Percentiles rank a stretch among this genome's conserved stretches.
Evolutionary conservation across 2,113 vertebrate genomes (phyloP).

Genomic region (Poeciliopsis turrubarensis): DNA sequence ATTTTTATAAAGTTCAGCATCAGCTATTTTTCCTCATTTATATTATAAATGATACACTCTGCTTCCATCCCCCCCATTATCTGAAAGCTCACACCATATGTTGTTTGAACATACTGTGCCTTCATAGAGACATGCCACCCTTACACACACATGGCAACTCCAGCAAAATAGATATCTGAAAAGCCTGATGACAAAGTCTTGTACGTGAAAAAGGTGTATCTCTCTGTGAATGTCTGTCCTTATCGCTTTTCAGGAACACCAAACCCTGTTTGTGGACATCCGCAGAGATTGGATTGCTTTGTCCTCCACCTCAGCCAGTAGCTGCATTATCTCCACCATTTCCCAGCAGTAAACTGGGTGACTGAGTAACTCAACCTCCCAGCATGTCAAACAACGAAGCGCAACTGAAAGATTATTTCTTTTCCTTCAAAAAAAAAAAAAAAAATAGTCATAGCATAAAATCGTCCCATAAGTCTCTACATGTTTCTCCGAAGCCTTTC

Average conservation of each 20-base stretch:
- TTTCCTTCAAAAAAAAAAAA: not conserved
- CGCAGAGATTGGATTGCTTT: conserved; percentile 19
- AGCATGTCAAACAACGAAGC: conserved; percentile 18
- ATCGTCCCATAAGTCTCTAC: not conserved
- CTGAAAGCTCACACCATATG: not conserved
- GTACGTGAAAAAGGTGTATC: not conserved
- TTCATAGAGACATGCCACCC: not conserved
- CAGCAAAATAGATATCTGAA: not conserved
- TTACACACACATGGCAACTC: not conserved
- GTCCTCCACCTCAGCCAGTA: conserved; percentile 29
- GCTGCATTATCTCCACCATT: conserved; percentile 28
- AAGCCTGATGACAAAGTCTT: conserved; percentile 7
- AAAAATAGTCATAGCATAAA: not conserved
- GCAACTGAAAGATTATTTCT: not conserved
- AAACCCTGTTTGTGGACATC: conserved; percentile 18
- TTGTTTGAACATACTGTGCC: not conserved
- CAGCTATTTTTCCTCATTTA: not conserved
- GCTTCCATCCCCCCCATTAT: not conserved
- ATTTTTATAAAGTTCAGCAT: conserved; percentile 1
- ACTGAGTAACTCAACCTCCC: conserved; percentile 21
- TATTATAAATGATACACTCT: not conserved
- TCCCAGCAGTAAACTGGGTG: conserved; percentile 10
- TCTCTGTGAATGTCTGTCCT: conserved; percentile 1
- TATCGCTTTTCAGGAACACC: conserved; percentile 15
- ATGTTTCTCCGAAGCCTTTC: conserved; percentile 1